Base-by-base conservation (phyloP, 1,140 invertebrate genomes). In the Caenorhabditis latens region DNA sequence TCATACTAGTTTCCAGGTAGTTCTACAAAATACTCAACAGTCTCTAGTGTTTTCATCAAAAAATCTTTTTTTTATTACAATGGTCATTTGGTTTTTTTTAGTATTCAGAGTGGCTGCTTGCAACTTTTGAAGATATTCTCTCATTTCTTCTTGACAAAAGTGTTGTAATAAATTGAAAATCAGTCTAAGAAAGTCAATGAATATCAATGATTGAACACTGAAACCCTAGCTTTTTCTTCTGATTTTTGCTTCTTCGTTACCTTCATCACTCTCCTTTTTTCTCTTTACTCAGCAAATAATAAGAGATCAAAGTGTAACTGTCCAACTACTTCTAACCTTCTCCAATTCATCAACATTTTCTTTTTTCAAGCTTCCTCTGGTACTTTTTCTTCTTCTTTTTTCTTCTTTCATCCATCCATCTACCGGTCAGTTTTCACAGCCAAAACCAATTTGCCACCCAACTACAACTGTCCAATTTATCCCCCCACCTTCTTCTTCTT, bases 391-490 rank as follows among this genome's bases (percentile, higher is more conserved):
- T 63, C 24, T 63, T 11, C 21, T 63, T 63, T 14, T 32, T 32
- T 63, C 13, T 11, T 40, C 2, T 14, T 40, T 63, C 13, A 4
- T 32, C n/a, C 14, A 58, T 58, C 61, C 61, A 63, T 63, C 9
- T 63, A 24, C 24, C 61, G 61, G 61, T 63, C 61, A 63, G 61
- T 63, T 63, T 32, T 63, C 61, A 32, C 21, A 24, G 61, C 32
- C 32, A 63, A 63, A 32, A 63, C 61, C 61, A 63, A 63, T 63
- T 63, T 63, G 61, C 24, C 61, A 63, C 61, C 61, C 61, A 63
- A 63, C 61, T 63, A 63, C 61, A 63, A 63, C 61, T 63, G 61
- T 63, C 61, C 24, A 63, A 63, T 63, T 63, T 63, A 63, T 63
- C 61, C 61, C 24, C 24, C 9, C 50, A 8, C 50, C 50, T 53